These are phyloP conservation scores for Exaiptasia diaphana DNA, from an alignment of 64 coral and sea anemone genomes.

Conservation along the genomic window DNA sequence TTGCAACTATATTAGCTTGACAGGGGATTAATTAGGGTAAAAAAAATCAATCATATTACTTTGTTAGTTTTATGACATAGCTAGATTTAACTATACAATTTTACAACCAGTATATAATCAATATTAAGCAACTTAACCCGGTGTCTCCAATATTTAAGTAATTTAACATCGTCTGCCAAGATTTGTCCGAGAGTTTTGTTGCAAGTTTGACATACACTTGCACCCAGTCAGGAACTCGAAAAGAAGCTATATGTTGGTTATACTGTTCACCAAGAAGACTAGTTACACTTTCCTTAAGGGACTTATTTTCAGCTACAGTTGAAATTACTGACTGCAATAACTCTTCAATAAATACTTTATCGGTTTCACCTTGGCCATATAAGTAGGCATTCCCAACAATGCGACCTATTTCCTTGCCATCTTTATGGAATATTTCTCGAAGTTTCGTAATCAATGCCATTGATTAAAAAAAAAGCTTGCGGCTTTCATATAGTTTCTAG, in stretches of 20 bases:
- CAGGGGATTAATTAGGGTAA: too few species aligned
- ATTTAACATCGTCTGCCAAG: slow-evolving; percentile 16
- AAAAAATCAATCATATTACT: too few species aligned
- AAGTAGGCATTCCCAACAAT: neutral
- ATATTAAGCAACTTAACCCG: neutral
- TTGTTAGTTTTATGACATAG: neutral
- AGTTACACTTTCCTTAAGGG: neutral
- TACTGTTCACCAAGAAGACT: neutral
- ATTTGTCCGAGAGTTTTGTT: neutral
- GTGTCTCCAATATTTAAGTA: neutral
- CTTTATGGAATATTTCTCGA: neutral
- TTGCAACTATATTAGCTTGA: too few species aligned
- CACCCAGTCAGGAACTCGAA: slow-evolving; percentile 27
- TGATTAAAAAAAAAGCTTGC: neutral
- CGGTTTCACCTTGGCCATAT: neutral
- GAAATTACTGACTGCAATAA: neutral
- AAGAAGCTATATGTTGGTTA: neutral
- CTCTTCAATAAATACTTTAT: neutral
- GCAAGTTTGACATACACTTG: neutral
- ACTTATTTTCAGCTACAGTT: neutral
- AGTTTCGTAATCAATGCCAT: neutral
- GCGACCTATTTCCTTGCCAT: neutral
- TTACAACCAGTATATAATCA: too few species aligned
- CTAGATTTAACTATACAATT: too few species aligned
- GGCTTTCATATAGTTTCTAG: neutral